Conservation (phyloP, 2,113 vertebrate genomes). For the Calidris pygmaea region DNA sequence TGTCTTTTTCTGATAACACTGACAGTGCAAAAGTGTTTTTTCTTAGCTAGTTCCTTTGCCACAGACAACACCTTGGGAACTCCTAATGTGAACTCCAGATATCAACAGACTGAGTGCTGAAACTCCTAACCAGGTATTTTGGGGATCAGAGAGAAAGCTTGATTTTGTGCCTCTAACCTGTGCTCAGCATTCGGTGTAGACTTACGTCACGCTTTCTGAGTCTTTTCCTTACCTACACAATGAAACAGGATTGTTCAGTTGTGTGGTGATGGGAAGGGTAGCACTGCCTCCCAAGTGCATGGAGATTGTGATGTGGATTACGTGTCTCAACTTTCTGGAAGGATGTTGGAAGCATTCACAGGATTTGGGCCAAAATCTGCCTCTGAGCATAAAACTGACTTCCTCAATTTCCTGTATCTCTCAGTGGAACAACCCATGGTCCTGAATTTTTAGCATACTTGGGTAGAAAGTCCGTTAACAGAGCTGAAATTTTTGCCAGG, state of each 20-base stretch:
- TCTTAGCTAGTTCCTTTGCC: neutral
- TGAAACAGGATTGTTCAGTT: neutral
- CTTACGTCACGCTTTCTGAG: neutral
- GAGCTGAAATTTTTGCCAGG: neutral
- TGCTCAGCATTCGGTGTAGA: neutral
- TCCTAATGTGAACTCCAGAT: neutral
- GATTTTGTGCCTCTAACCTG: neutral
- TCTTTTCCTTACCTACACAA: neutral
- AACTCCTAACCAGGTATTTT: neutral
- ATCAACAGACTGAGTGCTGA: neutral
- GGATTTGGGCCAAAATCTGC: neutral
- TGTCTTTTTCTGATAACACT: neutral
- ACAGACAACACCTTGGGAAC: neutral
- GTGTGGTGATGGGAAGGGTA: neutral
- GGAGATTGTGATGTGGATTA: fast-evolving
- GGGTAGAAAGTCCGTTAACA: neutral
- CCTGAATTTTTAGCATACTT: neutral
- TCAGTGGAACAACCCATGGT: neutral
- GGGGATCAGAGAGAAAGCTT: neutral
- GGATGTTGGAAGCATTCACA: neutral
- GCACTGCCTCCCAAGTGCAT: neutral
- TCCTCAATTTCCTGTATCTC: neutral
- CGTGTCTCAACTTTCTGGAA: neutral
- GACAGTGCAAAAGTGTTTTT: neutral
- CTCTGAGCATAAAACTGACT: neutral